A percentile compares a stretch with the other conserved stretches of the same genome.
phyloP scores from a whole-genome alignment of 2,888 invertebrate genomes.

The Ptilodon capucinus region DNA sequence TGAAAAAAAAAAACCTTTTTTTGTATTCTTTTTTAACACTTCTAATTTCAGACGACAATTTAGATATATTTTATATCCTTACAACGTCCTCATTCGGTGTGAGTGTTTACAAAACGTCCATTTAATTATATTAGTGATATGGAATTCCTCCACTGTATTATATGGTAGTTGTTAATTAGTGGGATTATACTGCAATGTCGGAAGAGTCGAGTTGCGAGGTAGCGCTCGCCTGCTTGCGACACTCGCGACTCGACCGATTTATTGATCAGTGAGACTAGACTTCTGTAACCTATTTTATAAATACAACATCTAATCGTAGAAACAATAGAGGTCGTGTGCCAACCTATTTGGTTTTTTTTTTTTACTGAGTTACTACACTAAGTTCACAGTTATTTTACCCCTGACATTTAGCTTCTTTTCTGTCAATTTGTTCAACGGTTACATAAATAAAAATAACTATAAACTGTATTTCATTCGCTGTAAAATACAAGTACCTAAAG shows the following conservation, averaged over 20 bases:
- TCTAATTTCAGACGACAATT: neutral
- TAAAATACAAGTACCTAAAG: too few relatives aligned
- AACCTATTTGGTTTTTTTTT: too few relatives aligned
- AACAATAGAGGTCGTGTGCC: too few relatives aligned
- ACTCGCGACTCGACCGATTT: conserved; percentile 1
- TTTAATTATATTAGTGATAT: conserved; percentile 62
- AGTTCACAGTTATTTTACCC: too few relatives aligned
- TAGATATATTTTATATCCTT: neutral
- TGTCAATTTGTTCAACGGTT: too few relatives aligned
- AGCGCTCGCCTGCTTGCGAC: conserved; percentile 1
- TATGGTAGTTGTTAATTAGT: conserved; percentile 52
- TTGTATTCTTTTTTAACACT: neutral
- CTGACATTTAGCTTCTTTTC: too few relatives aligned
- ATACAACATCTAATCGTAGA: too few relatives aligned
- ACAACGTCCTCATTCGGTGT: conserved; percentile 34
- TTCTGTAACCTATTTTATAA: neutral
- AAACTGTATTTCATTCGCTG: too few relatives aligned
- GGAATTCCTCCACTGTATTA: conserved; percentile 78
- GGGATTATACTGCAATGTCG: conserved; percentile 57
- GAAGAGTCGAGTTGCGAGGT: conserved; percentile 23
- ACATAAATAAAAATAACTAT: too few relatives aligned
- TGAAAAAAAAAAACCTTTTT: conserved; percentile 8
- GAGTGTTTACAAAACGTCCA: conserved; percentile 69
- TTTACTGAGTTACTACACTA: too few relatives aligned
- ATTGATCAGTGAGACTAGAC: neutral